Conservation (phyloP, 2,797 vertebrate species). For the Clamator glandarius region DNA sequence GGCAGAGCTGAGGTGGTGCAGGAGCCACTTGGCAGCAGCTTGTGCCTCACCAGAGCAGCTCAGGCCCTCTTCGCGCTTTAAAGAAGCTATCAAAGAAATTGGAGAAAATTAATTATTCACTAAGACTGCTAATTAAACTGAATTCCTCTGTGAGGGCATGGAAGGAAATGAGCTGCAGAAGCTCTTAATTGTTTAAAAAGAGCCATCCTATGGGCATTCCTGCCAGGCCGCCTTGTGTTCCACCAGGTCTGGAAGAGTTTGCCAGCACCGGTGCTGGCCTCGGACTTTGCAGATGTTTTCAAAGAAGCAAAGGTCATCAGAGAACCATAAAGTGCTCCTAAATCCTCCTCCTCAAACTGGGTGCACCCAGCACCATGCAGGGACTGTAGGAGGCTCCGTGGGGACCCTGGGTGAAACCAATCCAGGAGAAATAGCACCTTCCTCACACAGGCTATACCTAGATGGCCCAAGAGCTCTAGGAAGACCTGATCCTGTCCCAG, state of each 20-base stretch:
- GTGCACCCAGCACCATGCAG: accelerated
- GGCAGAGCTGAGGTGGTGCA: accelerated
- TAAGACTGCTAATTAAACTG: constrained; percentile 41
- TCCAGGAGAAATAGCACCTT: not conserved
- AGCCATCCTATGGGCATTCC: not conserved
- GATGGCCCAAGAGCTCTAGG: not conserved
- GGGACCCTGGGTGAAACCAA: not conserved
- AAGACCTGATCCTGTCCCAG: not conserved
- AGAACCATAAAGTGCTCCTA: accelerated
- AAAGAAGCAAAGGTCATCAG: not conserved
- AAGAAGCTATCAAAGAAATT: not conserved
- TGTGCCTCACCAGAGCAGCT: not conserved
- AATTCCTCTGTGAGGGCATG: constrained; percentile 29
- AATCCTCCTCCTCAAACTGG: accelerated
- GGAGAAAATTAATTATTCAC: constrained; percentile 57
- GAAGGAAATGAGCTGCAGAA: constrained; percentile 49
- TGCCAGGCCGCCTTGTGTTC: accelerated
- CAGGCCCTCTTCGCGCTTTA: not conserved
- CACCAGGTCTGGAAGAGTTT: accelerated
- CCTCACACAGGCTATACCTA: not conserved
- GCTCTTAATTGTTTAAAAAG: constrained; percentile 47
- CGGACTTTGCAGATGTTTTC: not conserved
- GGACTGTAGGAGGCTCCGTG: not conserved
- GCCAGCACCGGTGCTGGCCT: accelerated
- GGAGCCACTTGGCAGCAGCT: accelerated